A percentile compares a stretch with the other conserved stretches of the same genome.
Evolutionary conservation across 2,797 vertebrate species (phyloP).

Genomic region (Pseudopleuronectes americanus): DNA sequence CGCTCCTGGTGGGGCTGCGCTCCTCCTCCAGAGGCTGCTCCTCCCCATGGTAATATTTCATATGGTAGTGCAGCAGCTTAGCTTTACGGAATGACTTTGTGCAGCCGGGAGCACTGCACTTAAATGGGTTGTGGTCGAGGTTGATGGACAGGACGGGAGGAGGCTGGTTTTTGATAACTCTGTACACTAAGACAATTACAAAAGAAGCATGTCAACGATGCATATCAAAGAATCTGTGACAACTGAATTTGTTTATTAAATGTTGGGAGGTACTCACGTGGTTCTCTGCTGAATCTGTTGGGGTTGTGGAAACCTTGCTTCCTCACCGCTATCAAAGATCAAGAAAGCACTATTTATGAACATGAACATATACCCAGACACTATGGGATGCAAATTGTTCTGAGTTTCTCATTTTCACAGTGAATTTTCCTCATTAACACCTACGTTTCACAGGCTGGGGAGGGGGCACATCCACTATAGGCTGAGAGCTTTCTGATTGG

Average conservation of each 20-base stretch:
- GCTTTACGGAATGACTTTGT: conserved; percentile 96
- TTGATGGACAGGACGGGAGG: conserved; percentile 89
- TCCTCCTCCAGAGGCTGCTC: conserved; percentile 83
- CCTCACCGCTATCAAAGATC: conserved; percentile 76
- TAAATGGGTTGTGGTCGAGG: conserved; percentile 94
- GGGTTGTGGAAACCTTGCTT: conserved; percentile 86
- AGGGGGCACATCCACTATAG: conserved; percentile 55
- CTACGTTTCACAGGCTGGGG: conserved; percentile 76
- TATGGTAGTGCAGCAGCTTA: conserved; percentile 96
- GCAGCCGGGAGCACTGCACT: conserved; percentile 94
- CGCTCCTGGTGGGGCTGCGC: conserved; percentile 83
- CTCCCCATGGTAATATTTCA: conserved; percentile 96
- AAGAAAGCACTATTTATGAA: neutral
- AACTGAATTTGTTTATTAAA: neutral
- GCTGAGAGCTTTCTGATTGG: conserved; percentile 68
- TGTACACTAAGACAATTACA: conserved; percentile 74
- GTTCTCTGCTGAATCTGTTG: conserved; percentile 88
- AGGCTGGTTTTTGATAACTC: conserved; percentile 90
- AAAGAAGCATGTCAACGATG: neutral
- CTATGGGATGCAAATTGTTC: neutral
- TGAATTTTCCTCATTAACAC: conserved; percentile 31
- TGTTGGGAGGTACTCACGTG: conserved; percentile 77
- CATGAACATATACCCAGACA: neutral
- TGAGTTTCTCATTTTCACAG: conserved; percentile 7
- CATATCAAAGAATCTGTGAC: neutral